Evolutionary conservation across 1,140 invertebrate species (phyloP), one percentile per base, ranked within the genome.

Genomic region (Zophobas morio): DNA sequence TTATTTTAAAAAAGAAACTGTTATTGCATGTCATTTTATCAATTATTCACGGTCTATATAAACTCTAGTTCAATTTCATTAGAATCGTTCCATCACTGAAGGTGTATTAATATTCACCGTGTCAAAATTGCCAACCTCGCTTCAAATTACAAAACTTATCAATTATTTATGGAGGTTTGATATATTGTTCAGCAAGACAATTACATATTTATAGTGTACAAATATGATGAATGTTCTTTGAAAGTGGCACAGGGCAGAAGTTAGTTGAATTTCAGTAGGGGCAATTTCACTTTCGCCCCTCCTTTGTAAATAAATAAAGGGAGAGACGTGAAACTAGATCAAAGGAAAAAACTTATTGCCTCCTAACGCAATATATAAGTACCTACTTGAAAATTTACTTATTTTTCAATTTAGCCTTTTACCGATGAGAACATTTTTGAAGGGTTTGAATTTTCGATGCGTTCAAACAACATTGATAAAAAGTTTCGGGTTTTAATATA

Each of bases 151-250:
- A 66, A 66, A 66, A 66, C 39, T 66, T 66, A 66, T 66, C 60
- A 66, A 66, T 66, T 66, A 66, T 66, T 66, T 66, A 66, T 66
- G 39, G 39, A 37, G 60, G 39, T 66, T 42, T 66, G 60, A 66
- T 42, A 66, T 66, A 66, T 66, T 66, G 60, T 66, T 66, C 60
- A 66, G 60, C 2, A 66, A 42, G 37, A 66, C 60, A 66, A 66
- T 66, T 66, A 66, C 60, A 66, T 66, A 66, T 66, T 66, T 66
- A 66, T 66, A 32, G 60, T 66, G 60, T 66, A 66, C 60, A 66
- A 66, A 66, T 66, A 66, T 66, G 60, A 66, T 66, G 60, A 66
- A 66, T 66, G 60, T 66, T 66, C 60, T 66, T 66, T 66, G 60
- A 66, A 66, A 66, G 60, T 66, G 60, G 60, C 60, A 66, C 60